These are phyloP conservation scores for Pristionchus arcanus DNA, from an alignment of 2,888 invertebrate species.

Conservation along the genomic window DNA sequence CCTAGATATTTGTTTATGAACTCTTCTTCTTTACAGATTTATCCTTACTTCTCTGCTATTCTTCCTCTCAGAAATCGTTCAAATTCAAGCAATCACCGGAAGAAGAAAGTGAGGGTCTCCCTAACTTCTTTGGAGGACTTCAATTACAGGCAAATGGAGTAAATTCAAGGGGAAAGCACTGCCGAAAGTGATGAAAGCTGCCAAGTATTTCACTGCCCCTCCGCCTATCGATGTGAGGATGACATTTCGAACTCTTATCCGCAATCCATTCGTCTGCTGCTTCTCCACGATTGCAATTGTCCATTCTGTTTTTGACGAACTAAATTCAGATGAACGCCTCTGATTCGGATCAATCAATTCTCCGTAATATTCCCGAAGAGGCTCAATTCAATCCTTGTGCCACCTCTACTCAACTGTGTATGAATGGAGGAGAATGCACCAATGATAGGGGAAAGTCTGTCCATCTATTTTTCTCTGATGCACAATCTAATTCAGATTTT, in stretches of 20 bases:
- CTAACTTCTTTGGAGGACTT: background rate
- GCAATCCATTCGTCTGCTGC: no score
- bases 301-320: background rate
- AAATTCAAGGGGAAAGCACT: slow-evolving; percentile 29
- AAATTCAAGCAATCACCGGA: background rate
- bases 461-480: background rate
- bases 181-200: background rate
- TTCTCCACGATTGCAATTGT: no score
- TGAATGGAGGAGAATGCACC: slow-evolving; percentile 32
- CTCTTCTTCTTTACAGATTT: background rate
- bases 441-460: slow-evolving; percentile 43
- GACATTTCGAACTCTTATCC: no score
- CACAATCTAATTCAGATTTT: slow-evolving; percentile 12
- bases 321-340: background rate
- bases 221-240: background rate
- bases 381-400: slow-evolving; percentile 46
- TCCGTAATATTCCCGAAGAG: slow-evolving; percentile 35
- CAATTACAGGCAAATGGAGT: slow-evolving; percentile 20
- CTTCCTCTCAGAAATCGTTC: background rate
- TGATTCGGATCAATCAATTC: background rate
- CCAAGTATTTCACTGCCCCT: slow-evolving; percentile 17
- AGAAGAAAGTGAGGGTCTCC: slow-evolving; percentile 4
- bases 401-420: slow-evolving; percentile 26
- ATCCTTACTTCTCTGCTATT: background rate
- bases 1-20: background rate